phyloP scores from a whole-genome alignment of 2,113 vertebrate species.

The Zingel zingel region DNA sequence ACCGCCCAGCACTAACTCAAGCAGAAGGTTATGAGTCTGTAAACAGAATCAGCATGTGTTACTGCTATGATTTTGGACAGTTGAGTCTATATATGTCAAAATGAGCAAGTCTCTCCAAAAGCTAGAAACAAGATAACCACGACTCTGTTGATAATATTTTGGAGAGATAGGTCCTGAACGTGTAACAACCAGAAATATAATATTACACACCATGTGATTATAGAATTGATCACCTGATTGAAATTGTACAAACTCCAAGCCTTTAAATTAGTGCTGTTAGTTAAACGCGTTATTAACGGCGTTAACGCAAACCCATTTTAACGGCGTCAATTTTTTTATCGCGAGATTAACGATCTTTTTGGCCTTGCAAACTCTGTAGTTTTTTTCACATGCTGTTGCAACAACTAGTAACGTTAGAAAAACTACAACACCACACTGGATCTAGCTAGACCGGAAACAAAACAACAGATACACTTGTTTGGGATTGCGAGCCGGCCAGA shows the following conservation, averaged over 20 bases:
- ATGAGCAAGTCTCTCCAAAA: conserved; percentile 19
- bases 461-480: too few relatives aligned
- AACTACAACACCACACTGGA: too few relatives aligned
- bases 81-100: not conserved
- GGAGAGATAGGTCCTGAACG: conserved; percentile 4
- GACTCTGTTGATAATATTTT: conserved; percentile 27
- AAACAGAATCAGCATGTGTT: conserved; percentile 18
- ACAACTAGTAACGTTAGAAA: too few relatives aligned
- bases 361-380: too few relatives aligned
- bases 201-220: conserved; percentile 36
- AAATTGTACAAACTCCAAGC: conserved; percentile 24
- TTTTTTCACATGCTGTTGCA: too few relatives aligned
- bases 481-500: too few relatives aligned
- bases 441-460: too few relatives aligned
- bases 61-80: conserved; percentile 9
- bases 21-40: conserved; percentile 4
- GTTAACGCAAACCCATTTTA: too few relatives aligned
- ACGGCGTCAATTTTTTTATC: too few relatives aligned
- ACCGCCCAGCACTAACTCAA: not conserved
- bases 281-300: too few relatives aligned
- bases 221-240: conserved; percentile 16
- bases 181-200: conserved; percentile 28
- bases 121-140: conserved; percentile 25
- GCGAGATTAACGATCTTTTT: too few relatives aligned
- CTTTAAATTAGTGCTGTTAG: not conserved